phyloP scores from a whole-genome alignment of 2,113 vertebrate species.

The Eclectus roratus region DNA sequence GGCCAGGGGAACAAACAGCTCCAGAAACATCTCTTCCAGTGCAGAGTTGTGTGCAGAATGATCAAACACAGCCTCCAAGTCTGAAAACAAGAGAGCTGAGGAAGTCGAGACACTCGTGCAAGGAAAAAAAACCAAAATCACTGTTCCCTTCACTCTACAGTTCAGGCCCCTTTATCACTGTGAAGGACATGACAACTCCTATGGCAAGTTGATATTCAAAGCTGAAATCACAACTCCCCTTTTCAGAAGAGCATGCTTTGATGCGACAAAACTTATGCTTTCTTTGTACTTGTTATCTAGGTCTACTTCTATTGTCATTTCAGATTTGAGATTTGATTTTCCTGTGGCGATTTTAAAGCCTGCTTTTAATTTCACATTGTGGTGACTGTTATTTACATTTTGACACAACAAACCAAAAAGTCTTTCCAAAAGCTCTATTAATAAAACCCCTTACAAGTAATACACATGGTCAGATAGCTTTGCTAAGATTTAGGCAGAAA shows the following conservation, averaged over 20 bases:
- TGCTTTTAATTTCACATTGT: not conserved
- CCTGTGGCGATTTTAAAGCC: not conserved
- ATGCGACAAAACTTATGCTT: not conserved
- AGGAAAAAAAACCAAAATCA: not conserved
- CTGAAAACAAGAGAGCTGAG: not conserved
- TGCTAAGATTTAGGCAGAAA: not conserved
- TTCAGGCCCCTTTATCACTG: not conserved
- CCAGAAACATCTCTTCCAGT: not conserved
- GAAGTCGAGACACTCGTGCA: rapidly evolving
- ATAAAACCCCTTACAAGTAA: not conserved
- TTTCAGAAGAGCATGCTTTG: not conserved
- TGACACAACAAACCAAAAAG: not conserved
- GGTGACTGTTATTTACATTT: not conserved
- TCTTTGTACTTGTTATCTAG: not conserved
- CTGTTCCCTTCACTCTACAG: not conserved
- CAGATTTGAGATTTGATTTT: not conserved
- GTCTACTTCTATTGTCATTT: not conserved
- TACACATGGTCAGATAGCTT: not conserved
- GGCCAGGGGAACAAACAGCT: not conserved
- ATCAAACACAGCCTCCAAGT: not conserved
- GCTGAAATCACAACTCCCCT: not conserved
- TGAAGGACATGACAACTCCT: not conserved
- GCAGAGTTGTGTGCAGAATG: not conserved
- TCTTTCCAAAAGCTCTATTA: not conserved
- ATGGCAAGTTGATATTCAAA: not conserved